Base-by-base conservation (phyloP, 23 tunicate species). In the Diplosoma virens region DNA sequence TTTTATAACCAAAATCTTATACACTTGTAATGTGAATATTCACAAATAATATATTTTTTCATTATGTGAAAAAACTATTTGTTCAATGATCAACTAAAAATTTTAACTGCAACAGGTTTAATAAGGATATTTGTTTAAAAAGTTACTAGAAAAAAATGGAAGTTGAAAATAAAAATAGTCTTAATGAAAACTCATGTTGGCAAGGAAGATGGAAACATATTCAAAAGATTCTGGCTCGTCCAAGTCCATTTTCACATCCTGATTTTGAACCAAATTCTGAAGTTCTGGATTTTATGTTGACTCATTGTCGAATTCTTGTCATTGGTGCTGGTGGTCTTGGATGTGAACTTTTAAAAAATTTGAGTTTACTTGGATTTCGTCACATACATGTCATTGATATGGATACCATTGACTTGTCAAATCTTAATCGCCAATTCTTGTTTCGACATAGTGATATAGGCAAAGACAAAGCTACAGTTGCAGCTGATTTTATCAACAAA, bases 301-400 rank as follows among this genome's bases (percentile, higher is more conserved):
- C 64, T 25, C 50, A 66, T n/a, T 84, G 89, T 34, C 85, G 81
- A 52, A 41, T 93, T 60, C 67, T 93, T 30, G 94, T 93, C 30
- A 56, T 93, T 67, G 98, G 98, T 24, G 98, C 98, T 66, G 98
- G 98, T 30, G 98, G 98, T 4, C 60, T 93, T 1, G 98, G 98
- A n/a, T 93, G 98, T 72, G 98, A 93, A 65, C 82, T 93, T 1
- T 66, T 93, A 2, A 93, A 93, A 69, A 77, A 82, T 41, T 33
- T 93, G 0, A 79, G 94, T 6, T 35, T 87, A 33, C 36, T 47
- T 46, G 98, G 98, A 0, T 93, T 93, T 36, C 66, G 76, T 25
- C 76, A 87, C 25, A 82, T 93, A 18, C 82, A 93, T 68, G 94
- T 93, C 21, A 93, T 93, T 66, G 98, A 93, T 58, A 93, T 93